Conservation (phyloP, 2,888 invertebrate genomes). For the Sylvicola cinctus region DNA sequence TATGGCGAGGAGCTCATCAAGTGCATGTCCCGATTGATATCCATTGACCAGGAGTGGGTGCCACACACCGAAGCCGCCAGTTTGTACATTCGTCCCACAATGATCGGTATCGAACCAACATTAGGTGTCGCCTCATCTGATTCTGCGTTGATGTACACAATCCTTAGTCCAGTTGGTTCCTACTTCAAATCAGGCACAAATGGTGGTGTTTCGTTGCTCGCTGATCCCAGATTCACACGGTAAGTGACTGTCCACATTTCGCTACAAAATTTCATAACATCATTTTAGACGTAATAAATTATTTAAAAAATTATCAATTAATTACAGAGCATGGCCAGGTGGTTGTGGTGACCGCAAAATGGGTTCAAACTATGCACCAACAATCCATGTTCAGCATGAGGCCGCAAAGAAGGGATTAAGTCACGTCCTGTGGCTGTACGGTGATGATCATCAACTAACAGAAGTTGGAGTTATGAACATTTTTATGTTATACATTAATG, state of each 20-base stretch:
- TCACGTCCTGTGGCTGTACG: conserved; percentile 93
- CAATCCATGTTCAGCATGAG: conserved; percentile 63
- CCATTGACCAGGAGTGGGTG: conserved; percentile 95
- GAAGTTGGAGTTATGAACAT: conserved; percentile 99
- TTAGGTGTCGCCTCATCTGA: conserved; percentile 77
- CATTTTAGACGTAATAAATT: too few species aligned
- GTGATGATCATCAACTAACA: conserved; percentile 78
- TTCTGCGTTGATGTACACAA: conserved; percentile 76
- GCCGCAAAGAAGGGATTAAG: conserved; percentile 60
- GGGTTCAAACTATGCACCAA: conserved; percentile 84
- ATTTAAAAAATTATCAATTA: too few species aligned
- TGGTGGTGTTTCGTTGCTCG: conserved; percentile 65
- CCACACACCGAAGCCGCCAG: conserved; percentile 79
- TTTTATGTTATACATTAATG: conserved; percentile 71
- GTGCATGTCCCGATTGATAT: conserved; percentile 64
- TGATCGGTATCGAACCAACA: conserved; percentile 93
- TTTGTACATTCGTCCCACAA: conserved; percentile 86
- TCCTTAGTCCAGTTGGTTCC: conserved; percentile 74
- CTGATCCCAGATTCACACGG: conserved; percentile 57
- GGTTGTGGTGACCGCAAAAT: conserved; percentile 90
- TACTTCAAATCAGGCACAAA: conserved; percentile 42
- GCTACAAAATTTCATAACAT: too few species aligned
- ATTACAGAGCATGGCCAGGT: conserved; percentile 60
- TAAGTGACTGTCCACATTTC: too few species aligned
- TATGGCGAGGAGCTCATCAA: conserved; percentile 67